Conservation (phyloP, 2,888 invertebrate species). For the Syritta pipiens region DNA sequence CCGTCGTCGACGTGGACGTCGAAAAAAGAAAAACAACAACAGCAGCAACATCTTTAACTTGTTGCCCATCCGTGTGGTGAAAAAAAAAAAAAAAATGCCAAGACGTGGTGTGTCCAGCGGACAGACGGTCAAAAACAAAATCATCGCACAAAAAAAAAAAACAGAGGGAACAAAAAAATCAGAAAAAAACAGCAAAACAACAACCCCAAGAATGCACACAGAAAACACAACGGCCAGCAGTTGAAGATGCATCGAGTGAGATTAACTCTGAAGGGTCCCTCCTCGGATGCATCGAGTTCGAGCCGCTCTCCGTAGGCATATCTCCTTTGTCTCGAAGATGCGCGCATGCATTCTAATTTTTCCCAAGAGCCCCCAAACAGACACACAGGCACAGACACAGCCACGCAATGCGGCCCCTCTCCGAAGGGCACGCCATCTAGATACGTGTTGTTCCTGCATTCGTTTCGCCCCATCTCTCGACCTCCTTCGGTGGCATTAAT, state of each 20-base stretch:
- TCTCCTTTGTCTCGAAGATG: constrained; percentile 60
- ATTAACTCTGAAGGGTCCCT: constrained; percentile 56
- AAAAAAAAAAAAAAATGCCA: too few species aligned
- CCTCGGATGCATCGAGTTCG: constrained; percentile 61
- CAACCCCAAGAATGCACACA: constrained; percentile 5
- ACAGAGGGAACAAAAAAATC: neutral
- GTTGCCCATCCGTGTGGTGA: constrained; percentile 53
- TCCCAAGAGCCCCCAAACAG: constrained; percentile 57
- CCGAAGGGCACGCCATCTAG: constrained; percentile 36
- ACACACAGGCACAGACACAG: constrained; percentile 42
- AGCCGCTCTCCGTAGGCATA: constrained; percentile 19
- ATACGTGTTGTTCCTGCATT: constrained; percentile 42
- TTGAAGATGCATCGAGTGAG: constrained; percentile 63
- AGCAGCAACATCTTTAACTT: constrained; percentile 57
- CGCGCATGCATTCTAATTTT: constrained; percentile 67
- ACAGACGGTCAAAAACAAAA: constrained; percentile 50
- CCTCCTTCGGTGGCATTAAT: constrained; percentile 52
- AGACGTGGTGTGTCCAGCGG: constrained; percentile 7
- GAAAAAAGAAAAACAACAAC: constrained; percentile 3
- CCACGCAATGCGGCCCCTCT: constrained; percentile 9
- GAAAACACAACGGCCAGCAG: constrained; percentile 40
- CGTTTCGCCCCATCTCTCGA: constrained; percentile 34
- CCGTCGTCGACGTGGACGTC: constrained; percentile 21
- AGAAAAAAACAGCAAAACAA: constrained; percentile 9
- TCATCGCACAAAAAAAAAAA: constrained; percentile 37